Percentiles rank a stretch among this genome's conserved stretches.
Conservation (phyloP, 2,113 vertebrate species). For the Pelmatolapia mariae region DNA sequence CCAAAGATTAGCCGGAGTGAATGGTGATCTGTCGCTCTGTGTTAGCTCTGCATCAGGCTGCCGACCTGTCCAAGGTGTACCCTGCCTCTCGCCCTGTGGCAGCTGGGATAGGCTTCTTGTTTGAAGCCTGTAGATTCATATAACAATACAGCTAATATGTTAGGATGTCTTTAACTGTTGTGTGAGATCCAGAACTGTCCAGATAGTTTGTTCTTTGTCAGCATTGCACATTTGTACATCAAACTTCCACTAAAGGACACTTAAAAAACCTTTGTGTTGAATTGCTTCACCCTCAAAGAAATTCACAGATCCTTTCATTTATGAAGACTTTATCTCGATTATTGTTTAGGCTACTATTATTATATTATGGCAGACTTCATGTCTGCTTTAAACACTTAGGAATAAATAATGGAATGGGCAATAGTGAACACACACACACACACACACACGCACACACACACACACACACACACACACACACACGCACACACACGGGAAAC, state of each 20-base stretch:
- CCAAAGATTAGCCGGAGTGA: background rate
- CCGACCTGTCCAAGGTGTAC: background rate
- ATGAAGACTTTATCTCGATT: background rate
- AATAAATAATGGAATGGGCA: background rate
- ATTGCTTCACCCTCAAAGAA: background rate
- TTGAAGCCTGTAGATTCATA: background rate
- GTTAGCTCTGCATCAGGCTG: background rate
- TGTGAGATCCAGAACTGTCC: background rate
- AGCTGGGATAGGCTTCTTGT: background rate
- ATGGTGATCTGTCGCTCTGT: fast-evolving
- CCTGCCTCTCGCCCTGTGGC: background rate
- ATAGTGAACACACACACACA: background rate
- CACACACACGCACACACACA: background rate
- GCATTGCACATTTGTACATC: background rate
- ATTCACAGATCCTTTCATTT: background rate
- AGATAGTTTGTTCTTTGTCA: background rate
- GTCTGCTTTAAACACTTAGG: background rate
- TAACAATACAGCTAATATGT: background rate
- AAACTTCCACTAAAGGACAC: background rate
- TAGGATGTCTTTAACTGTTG: background rate
- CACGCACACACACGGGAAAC: background rate
- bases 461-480: background rate
- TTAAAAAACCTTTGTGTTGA: background rate
- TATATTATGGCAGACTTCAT: background rate
- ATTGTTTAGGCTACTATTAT: background rate